phyloP scores from a whole-genome alignment of 2,888 invertebrate species.

The Lochmaea capreae region DNA sequence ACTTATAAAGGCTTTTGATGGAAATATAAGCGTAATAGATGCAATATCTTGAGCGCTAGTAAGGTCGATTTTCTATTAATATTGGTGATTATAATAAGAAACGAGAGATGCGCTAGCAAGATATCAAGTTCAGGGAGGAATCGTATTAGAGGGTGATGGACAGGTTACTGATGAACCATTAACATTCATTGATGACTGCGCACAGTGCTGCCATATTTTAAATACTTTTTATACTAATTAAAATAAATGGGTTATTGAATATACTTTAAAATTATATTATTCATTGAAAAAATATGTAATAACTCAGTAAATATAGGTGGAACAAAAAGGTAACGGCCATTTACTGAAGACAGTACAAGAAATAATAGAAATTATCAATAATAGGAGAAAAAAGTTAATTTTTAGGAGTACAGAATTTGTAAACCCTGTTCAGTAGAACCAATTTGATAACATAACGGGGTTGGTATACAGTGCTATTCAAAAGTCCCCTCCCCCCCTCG shows the following conservation, averaged over 20 bases:
- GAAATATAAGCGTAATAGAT: constrained; percentile 2
- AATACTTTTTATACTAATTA: neutral
- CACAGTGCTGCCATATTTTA: neutral
- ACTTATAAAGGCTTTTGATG: constrained; percentile 1
- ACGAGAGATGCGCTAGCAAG: constrained; percentile 8
- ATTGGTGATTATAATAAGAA: constrained; percentile 8
- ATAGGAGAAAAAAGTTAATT: too few relatives aligned
- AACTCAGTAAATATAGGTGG: too few relatives aligned
- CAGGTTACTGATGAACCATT: constrained; percentile 6
- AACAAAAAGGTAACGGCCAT: too few relatives aligned
- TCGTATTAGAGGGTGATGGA: constrained; percentile 8
- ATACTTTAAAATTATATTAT: neutral
- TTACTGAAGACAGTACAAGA: too few relatives aligned
- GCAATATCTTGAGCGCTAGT: neutral
- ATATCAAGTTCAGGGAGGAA: neutral
- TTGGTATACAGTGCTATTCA: too few relatives aligned
- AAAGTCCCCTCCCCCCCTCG: too few relatives aligned
- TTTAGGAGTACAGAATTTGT: too few relatives aligned
- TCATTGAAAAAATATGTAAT: neutral
- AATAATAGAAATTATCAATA: too few relatives aligned
- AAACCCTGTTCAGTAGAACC: too few relatives aligned
- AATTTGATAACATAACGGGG: too few relatives aligned
- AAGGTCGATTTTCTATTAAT: constrained; percentile 8
- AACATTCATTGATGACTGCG: constrained; percentile 5
- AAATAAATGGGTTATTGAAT: neutral